Evolutionary conservation across 2,113 vertebrate genomes (phyloP).

Genomic region (Thalassarche chlororhynchos): DNA sequence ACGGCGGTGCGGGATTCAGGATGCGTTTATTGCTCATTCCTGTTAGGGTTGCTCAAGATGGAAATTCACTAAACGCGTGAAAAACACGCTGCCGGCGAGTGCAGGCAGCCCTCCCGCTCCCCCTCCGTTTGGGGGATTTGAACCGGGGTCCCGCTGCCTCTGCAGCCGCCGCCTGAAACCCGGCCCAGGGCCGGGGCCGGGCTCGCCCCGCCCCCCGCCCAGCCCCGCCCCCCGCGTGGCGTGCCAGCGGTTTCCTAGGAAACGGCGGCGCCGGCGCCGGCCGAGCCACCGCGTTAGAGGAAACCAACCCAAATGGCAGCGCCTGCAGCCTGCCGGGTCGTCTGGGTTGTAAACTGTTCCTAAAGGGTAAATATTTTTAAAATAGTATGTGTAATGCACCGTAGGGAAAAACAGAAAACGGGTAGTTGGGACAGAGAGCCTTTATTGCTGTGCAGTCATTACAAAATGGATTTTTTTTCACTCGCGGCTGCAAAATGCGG

Average conservation of each 20-base stretch:
- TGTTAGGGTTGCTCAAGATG: neutral
- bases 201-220: neutral
- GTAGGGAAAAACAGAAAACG: neutral
- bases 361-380: neutral
- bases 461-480: neutral
- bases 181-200: neutral
- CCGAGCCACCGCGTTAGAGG: neutral
- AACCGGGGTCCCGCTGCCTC: neutral
- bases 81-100: fast-evolving
- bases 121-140: neutral
- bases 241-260: neutral
- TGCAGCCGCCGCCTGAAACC: neutral
- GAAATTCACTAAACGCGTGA: neutral
- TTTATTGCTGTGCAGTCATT: no score
- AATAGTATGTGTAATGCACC: neutral
- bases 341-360: neutral
- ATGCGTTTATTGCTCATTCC: neutral
- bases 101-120: neutral
- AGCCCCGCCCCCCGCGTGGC: neutral
- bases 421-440: neutral
- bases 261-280: neutral
- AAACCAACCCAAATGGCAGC: neutral
- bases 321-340: neutral
- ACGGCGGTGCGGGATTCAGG: fast-evolving
- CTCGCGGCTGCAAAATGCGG: fast-evolving